These are phyloP conservation scores for Dendrocopos noguchii DNA, from an alignment of 2,113 vertebrate species.

Conservation along the genomic window DNA sequence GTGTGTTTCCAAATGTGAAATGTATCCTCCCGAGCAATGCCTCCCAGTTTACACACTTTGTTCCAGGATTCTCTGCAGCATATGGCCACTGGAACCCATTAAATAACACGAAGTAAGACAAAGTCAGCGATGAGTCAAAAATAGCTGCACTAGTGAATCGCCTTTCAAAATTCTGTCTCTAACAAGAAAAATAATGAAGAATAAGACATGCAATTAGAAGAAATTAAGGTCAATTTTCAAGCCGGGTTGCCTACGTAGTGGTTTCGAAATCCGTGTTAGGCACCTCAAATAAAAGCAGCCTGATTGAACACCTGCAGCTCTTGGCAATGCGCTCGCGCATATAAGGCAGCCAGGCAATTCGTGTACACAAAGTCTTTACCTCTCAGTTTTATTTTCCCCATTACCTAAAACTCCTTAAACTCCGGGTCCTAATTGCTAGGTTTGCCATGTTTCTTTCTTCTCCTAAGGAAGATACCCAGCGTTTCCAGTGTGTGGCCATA, in stretches of 20 bases:
- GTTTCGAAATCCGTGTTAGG: constrained; percentile 16
- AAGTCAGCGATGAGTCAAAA: constrained; percentile 71
- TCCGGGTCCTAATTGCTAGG: constrained; percentile 15
- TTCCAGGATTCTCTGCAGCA: constrained; percentile 66
- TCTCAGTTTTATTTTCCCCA: neutral
- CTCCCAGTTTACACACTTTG: constrained; percentile 70
- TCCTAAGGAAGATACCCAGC: neutral
- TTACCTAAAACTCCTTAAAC: constrained; percentile 1
- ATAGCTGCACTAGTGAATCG: constrained; percentile 63
- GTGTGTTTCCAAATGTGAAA: constrained; percentile 68
- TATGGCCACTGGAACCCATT: constrained; percentile 70
- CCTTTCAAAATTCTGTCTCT: constrained; percentile 65
- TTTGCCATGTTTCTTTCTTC: neutral
- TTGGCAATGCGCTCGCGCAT: neutral
- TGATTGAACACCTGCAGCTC: constrained; percentile 70
- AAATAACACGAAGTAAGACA: constrained; percentile 66
- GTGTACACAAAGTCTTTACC: constrained; percentile 3
- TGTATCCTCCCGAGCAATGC: constrained; percentile 67
- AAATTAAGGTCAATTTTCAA: constrained; percentile 72
- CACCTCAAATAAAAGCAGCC: constrained; percentile 66
- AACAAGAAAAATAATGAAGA: constrained; percentile 67
- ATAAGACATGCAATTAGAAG: constrained; percentile 59
- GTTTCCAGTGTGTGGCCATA: neutral
- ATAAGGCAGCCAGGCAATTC: constrained; percentile 49
- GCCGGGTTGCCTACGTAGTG: constrained; percentile 41